Evolutionary conservation across 2,888 invertebrate species (phyloP).

Genomic region (Geotrupes spiniger): DNA sequence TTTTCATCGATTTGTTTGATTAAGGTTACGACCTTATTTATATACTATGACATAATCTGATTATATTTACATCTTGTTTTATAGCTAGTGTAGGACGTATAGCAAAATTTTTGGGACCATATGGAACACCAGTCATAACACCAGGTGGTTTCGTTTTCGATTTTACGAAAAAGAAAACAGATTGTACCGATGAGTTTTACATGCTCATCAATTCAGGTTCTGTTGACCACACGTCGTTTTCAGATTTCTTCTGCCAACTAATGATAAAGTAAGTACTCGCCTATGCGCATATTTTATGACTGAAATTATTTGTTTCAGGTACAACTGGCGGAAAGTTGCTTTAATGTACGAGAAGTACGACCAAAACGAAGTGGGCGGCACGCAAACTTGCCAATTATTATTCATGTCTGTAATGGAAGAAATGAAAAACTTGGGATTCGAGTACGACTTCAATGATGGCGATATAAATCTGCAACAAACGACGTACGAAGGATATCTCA

Average conservation of each 20-base stretch:
- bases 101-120: conserved; percentile 71
- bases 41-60: too few relatives aligned
- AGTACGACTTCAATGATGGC: conserved; percentile 56
- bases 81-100: conserved; percentile 78
- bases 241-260: conserved; percentile 66
- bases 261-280: conserved; percentile 61
- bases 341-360: conserved; percentile 75
- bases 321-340: conserved; percentile 69
- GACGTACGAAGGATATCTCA: conserved; percentile 61
- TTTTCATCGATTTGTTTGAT: too few relatives aligned
- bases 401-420: conserved; percentile 69
- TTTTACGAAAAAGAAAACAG: conserved; percentile 69
- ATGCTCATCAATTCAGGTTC: conserved; percentile 74
- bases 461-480: conserved; percentile 58
- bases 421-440: conserved; percentile 46
- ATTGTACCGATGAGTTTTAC: conserved; percentile 72
- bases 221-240: conserved; percentile 69
- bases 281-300: not conserved
- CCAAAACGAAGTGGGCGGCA: conserved; percentile 64
- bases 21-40: too few relatives aligned
- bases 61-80: conserved; percentile 38
- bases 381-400: conserved; percentile 72
- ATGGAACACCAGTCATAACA: conserved; percentile 73
- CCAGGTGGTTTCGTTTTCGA: conserved; percentile 80
- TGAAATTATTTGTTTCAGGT: conserved; percentile 52